These are phyloP conservation scores for Cepaea hortensis DNA, from an alignment of 2,888 invertebrate genomes.

Conservation along the genomic window DNA sequence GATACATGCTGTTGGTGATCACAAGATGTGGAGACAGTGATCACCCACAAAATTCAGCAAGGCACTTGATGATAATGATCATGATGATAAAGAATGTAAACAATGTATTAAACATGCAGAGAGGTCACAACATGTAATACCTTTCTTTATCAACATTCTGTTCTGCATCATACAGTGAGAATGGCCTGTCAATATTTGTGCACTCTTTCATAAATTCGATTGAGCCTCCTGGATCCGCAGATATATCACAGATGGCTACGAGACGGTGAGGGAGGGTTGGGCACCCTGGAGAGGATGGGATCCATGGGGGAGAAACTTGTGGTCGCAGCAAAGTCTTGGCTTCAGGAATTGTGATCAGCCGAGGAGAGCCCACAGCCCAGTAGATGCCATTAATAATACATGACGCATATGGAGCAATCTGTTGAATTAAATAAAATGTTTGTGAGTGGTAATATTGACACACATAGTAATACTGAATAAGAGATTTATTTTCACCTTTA, in stretches of 20 bases:
- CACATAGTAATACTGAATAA: background rate
- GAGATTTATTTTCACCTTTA: too few relatives aligned
- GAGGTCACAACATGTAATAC: slow-evolving; percentile 71
- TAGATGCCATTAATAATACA: slow-evolving; percentile 98
- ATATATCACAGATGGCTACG: slow-evolving; percentile 96
- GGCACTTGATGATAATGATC: too few relatives aligned
- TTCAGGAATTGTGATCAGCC: slow-evolving; percentile 96
- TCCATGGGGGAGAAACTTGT: slow-evolving; percentile 87
- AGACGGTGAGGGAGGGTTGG: slow-evolving; percentile 79
- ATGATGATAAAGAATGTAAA: too few relatives aligned
- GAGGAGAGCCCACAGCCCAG: slow-evolving; percentile 98
- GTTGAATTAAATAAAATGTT: slow-evolving; percentile 40
- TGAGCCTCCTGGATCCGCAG: slow-evolving; percentile 98
- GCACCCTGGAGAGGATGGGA: slow-evolving; percentile 81
- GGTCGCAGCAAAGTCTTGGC: slow-evolving; percentile 94
- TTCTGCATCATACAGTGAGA: slow-evolving; percentile 98
- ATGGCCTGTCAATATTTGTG: slow-evolving; percentile 99
- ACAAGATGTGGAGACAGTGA: too few relatives aligned
- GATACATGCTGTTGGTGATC: too few relatives aligned
- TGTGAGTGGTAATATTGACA: background rate
- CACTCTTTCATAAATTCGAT: slow-evolving; percentile 99
- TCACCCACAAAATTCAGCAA: too few relatives aligned
- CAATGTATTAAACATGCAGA: too few relatives aligned
- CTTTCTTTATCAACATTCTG: slow-evolving; percentile 96
- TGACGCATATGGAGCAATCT: slow-evolving; percentile 97